Conservation (phyloP, 2,113 vertebrate species). For the Perca schrenkii region DNA sequence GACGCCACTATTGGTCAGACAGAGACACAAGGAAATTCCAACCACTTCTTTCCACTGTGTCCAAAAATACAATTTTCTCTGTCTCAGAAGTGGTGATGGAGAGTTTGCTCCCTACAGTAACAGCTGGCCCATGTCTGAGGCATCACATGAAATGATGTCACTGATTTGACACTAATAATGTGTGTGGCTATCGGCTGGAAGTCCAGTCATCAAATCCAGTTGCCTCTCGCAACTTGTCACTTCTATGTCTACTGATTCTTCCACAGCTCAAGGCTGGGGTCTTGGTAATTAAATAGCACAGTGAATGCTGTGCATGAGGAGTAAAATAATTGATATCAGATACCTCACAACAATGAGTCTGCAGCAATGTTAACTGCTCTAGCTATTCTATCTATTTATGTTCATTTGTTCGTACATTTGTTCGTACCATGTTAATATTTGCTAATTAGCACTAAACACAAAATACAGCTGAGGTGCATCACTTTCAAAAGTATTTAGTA, state of each 20-base stretch:
- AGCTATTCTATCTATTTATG: too few relatives aligned
- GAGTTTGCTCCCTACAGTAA: constrained; percentile 43
- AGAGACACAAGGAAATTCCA: constrained; percentile 18
- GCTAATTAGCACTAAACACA: background rate
- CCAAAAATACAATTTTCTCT: constrained; percentile 36
- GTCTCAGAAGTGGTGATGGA: constrained; percentile 22
- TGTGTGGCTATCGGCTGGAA: constrained; percentile 47
- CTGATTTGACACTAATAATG: constrained; percentile 68
- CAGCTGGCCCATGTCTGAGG: constrained; percentile 67
- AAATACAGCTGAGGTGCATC: background rate
- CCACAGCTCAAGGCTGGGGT: constrained; percentile 20
- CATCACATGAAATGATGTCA: constrained; percentile 58
- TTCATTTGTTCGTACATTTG: too few relatives aligned
- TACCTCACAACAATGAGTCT: background rate
- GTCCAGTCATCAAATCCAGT: constrained; percentile 45
- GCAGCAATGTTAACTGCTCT: background rate
- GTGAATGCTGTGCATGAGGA: background rate
- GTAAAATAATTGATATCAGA: background rate
- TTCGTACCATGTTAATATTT: background rate
- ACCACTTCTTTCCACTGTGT: constrained; percentile 5
- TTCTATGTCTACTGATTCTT: constrained; percentile 34
- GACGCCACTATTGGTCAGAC: constrained; percentile 6
- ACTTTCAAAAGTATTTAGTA: background rate
- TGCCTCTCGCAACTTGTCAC: constrained; percentile 41
- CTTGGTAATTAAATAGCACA: constrained; percentile 25